Evolutionary conservation across 2,113 vertebrate genomes (phyloP).

Genomic region (Pterophyllum scalare): DNA sequence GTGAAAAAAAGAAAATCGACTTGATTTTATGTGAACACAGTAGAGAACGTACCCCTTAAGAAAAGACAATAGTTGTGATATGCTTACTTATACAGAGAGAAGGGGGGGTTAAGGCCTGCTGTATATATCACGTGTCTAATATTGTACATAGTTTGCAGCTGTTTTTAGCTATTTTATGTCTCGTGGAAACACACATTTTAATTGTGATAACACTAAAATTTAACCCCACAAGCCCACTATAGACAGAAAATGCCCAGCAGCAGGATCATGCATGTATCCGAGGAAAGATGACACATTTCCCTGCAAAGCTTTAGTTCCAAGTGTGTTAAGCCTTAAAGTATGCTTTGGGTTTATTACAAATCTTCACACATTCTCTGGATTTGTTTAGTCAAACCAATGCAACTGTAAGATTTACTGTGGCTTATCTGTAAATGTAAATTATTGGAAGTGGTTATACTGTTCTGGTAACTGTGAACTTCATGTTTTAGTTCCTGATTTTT

Average conservation of each 20-base stretch:
- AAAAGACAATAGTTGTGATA: constrained; percentile 39
- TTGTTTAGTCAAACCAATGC: constrained; percentile 47
- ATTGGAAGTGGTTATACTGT: constrained; percentile 56
- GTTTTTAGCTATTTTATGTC: constrained; percentile 56
- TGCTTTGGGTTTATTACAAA: constrained; percentile 24
- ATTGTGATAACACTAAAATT: constrained; percentile 23
- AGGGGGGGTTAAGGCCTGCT: constrained; percentile 25
- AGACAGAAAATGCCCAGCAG: not conserved
- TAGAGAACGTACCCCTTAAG: not conserved
- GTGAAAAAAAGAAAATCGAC: constrained; percentile 44
- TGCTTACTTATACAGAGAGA: constrained; percentile 52
- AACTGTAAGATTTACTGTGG: constrained; percentile 62
- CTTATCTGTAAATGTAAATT: constrained; percentile 69
- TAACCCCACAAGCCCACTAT: constrained; percentile 14
- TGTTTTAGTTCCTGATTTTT: constrained; percentile 43
- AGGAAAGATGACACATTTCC: constrained; percentile 1
- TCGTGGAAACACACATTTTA: constrained; percentile 33
- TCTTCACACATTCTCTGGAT: constrained; percentile 42
- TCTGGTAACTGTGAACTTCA: constrained; percentile 62
- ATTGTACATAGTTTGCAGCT: constrained; percentile 61
- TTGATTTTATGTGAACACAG: constrained; percentile 38
- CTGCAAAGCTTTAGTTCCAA: not conserved
- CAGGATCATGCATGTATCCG: not conserved
- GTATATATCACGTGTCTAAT: constrained; percentile 58
- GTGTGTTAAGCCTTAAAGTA: not conserved